phyloP scores from a whole-genome alignment of 2,888 invertebrate genomes.

The Drosophila borealis region DNA sequence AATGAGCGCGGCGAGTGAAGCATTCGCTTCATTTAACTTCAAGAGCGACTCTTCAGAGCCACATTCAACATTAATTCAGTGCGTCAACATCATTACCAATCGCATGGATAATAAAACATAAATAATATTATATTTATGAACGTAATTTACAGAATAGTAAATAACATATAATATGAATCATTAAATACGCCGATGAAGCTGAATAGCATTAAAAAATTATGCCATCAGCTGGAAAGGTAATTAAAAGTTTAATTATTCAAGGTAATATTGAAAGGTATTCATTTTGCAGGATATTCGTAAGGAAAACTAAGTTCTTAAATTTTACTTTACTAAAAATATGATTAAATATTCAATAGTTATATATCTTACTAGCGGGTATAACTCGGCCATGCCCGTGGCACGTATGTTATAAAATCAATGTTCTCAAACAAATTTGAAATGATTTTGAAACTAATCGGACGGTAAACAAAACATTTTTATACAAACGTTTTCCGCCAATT shows the following conservation, averaged over 20 bases:
- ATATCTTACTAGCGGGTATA: no score
- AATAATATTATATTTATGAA: conserved; percentile 20
- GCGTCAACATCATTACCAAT: conserved; percentile 44
- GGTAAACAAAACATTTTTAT: no score
- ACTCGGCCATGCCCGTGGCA: no score
- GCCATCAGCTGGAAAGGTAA: neutral
- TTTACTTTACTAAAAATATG: neutral
- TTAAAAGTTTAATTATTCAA: neutral
- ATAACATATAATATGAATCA: conserved; percentile 8
- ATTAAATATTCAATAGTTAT: neutral
- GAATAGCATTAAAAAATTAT: neutral
- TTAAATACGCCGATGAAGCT: conserved; percentile 10
- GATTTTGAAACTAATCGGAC: no score
- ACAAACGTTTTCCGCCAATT: no score
- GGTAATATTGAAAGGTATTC: neutral
- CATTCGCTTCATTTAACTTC: conserved; percentile 47
- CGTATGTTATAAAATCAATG: no score
- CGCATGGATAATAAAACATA: conserved; percentile 15
- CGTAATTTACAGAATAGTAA: neutral
- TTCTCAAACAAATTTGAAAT: no score
- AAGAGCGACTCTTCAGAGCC: conserved; percentile 38
- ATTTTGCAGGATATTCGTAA: neutral
- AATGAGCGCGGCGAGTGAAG: conserved; percentile 38
- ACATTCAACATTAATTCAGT: conserved; percentile 23
- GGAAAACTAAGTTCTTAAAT: no score